Evolutionary conservation across 2,888 invertebrate genomes (phyloP).

Genomic region (Gibbula magus): DNA sequence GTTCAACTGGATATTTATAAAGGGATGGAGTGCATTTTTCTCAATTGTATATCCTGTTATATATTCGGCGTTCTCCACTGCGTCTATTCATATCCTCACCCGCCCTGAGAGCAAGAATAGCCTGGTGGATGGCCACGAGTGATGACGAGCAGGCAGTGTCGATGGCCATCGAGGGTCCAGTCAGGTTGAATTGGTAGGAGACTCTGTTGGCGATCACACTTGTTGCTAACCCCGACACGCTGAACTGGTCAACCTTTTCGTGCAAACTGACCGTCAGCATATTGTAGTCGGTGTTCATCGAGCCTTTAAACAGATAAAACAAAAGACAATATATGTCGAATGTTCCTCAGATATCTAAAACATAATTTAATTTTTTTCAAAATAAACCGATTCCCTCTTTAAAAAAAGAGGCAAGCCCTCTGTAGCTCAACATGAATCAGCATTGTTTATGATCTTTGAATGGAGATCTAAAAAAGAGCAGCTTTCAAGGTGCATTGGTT

Average conservation of each 20-base stretch:
- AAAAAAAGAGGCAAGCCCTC: too few species aligned
- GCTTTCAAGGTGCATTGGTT: too few species aligned
- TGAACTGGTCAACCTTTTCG: constrained; percentile 27
- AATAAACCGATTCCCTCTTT: too few species aligned
- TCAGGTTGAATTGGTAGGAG: constrained; percentile 40
- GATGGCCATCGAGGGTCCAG: constrained; percentile 40
- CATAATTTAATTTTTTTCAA: too few species aligned
- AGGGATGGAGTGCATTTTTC: too few species aligned
- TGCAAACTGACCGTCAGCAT: neutral
- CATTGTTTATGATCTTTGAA: too few species aligned
- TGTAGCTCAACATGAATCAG: too few species aligned
- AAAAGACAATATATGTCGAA: too few species aligned
- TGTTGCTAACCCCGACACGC: constrained; percentile 31
- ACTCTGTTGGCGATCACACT: constrained; percentile 38
- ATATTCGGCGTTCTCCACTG: neutral
- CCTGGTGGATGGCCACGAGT: constrained; percentile 55
- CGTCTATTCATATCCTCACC: constrained; percentile 30
- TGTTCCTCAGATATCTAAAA: too few species aligned
- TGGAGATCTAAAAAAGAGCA: too few species aligned
- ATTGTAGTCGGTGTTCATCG: constrained; percentile 25
- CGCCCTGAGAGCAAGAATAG: constrained; percentile 50
- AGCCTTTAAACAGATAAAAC: neutral
- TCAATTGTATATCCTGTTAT: too few species aligned
- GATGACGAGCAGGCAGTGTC: constrained; percentile 50
- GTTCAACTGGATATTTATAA: too few species aligned